Base-by-base conservation (phyloP, 2,888 invertebrate genomes). In the Stenolophus ochropezus region DNA sequence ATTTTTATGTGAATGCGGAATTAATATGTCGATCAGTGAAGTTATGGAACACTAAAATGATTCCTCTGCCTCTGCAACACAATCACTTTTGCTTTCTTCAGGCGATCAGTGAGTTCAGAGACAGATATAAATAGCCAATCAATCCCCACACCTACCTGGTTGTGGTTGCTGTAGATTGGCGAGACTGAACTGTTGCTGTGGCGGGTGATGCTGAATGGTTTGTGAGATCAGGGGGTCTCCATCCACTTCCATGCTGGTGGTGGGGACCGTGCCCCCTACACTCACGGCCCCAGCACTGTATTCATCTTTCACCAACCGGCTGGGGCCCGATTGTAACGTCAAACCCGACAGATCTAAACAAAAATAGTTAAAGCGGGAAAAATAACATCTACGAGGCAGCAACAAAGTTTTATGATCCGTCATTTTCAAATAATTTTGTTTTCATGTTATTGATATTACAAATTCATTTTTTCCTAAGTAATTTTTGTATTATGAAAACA, bases 221-320 rank as follows among this genome's bases (percentile, higher is more conserved):
- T 92, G 92, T 80, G 90, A 87, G 18, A 89, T 86, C 49, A 89
- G 87, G 25, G 91, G 90, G 84, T 93, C 93, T 76, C 91, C 91
- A 84, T 92, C 92, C 49, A 92, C 91, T 83, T 92, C 92, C 91
- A 92, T 92, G 56, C 91, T 90, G 42, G 89, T 88, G 14, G 89
- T 86, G 6, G 89, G 89, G 0, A 90, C 90, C 3, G 85, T 89
- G 89, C 89, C 88, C n/a, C 86, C 87, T 14, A 89, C 89, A 0
- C 93, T 92, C 85, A 91, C 91, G 61, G 94, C 92, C 1, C 95
- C 95, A 20, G 96, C 96, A 69, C 95, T 94, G 89, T 97, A 97
- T 88, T 98, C 98, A 91, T 97, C 97, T 90, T 97, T 97, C 33
- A 97, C 96, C 85, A 96, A 91, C 85, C 97, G 92, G 87, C 95